These are phyloP conservation scores for Cheilosia soror DNA, from an alignment of 2,888 invertebrate genomes.

Conservation along the genomic window DNA sequence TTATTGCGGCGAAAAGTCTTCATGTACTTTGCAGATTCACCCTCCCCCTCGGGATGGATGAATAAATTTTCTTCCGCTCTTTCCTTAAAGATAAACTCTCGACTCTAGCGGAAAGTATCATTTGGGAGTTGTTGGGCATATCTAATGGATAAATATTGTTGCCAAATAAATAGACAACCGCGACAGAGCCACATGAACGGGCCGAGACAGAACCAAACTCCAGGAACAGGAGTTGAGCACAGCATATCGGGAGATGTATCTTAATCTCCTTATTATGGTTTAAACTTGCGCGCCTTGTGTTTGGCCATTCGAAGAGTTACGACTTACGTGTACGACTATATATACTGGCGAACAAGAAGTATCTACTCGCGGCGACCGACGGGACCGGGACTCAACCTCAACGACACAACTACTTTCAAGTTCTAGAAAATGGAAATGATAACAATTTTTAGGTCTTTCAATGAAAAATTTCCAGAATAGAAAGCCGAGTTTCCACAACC, in stretches of 20 bases:
- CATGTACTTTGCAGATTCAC: conserved; percentile 10
- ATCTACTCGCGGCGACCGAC: neutral
- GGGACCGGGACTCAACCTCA: neutral
- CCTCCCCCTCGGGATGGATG: conserved; percentile 35
- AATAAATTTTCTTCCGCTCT: conserved; percentile 72
- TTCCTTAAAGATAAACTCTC: conserved; percentile 14
- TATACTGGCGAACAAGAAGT: neutral
- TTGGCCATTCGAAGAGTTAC: conserved; percentile 47
- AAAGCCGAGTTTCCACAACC: conserved; percentile 47
- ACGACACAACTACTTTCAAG: conserved; percentile 56
- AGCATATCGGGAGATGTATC: conserved; percentile 72
- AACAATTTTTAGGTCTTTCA: conserved; percentile 72
- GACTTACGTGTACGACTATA: conserved; percentile 1
- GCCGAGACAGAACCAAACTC: conserved; percentile 11
- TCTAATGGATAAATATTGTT: conserved; percentile 72
- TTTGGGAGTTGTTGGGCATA: conserved; percentile 34
- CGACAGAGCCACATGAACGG: conserved; percentile 11
- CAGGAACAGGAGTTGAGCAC: conserved; percentile 52
- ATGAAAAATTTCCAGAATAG: conserved; percentile 61
- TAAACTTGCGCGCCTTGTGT: conserved; percentile 48
- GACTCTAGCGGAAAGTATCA: conserved; percentile 43
- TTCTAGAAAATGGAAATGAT: conserved; percentile 73
- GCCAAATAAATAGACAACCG: conserved; percentile 67
- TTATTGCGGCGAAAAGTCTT: conserved; percentile 53
- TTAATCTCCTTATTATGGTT: conserved; percentile 73